phyloP scores from a whole-genome alignment of 2,888 invertebrate genomes.

The Hemicrepidius hirtus region DNA sequence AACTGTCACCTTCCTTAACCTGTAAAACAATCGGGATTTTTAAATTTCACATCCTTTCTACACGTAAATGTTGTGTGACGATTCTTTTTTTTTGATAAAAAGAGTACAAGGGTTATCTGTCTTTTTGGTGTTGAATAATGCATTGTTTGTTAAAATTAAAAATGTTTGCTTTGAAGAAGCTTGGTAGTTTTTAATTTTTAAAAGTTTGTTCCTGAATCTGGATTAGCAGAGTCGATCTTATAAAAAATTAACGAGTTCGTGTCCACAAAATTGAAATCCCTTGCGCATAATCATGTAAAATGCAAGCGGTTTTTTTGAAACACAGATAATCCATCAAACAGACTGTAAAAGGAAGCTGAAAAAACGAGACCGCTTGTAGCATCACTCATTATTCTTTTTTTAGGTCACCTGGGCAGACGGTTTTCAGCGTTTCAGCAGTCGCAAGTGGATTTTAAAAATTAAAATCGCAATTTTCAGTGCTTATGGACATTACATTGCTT shows the following conservation, averaged over 20 bases:
- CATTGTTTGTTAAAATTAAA: neutral
- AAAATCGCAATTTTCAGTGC: constrained; percentile 20
- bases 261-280: constrained; percentile 43
- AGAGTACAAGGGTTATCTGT: too few relatives aligned
- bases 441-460: constrained; percentile 33
- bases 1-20: too few relatives aligned
- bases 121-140: too few relatives aligned
- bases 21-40: too few relatives aligned
- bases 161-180: neutral
- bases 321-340: constrained; percentile 49
- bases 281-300: constrained; percentile 44
- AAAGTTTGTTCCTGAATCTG: neutral
- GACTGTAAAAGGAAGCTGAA: constrained; percentile 43
- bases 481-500: constrained; percentile 10
- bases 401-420: constrained; percentile 36
- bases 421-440: constrained; percentile 22
- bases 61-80: too few relatives aligned
- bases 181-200: neutral
- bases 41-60: too few relatives aligned
- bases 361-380: constrained; percentile 39
- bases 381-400: constrained; percentile 45
- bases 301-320: constrained; percentile 37
- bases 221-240: constrained; percentile 20
- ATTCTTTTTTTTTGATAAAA: too few relatives aligned
- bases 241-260: constrained; percentile 37